Base-by-base conservation (phyloP, 2,113 vertebrate genomes). In the Corythornis madagascariensis region DNA sequence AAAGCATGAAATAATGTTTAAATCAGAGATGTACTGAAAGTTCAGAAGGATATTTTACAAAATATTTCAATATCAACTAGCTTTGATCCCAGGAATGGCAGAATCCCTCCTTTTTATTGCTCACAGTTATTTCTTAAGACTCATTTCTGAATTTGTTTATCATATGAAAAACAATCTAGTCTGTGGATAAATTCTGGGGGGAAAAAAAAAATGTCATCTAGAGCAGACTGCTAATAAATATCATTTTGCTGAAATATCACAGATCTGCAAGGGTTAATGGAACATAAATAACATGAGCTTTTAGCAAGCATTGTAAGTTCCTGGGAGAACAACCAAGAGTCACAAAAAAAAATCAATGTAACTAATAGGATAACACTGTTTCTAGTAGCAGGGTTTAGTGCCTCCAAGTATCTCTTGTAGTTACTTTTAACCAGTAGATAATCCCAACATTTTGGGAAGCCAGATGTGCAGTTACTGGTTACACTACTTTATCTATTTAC, bases 301-400 rank as follows among this genome's bases (percentile, higher is more conserved):
- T 94, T 90, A 92, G 67, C 71, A 85, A 83, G 86, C 38, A 90
- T 53, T 84, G 8, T 59, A 72, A 88, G 17, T 81, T 91, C 63
- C 74, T 83, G 52, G 53, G 86, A 91, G 88, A 81, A 50, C 45
- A 91, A 90, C 35, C 55, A 83, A 80, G 53, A 94, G 60, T 74
- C 47, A 86, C 78, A 83, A 71, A 92, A 92, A 92, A 47, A 93
- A 96, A 96, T 95, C 80, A 73, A 90, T 90, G 84, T 48, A 88
- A 93, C 45, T 83, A 80, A 88, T 94, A 83, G 61, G 57, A 64
- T 60, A 86, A 71, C 22, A 64, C 29, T 55, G 70, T 90, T 88
- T 83, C 84, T 75, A 85, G 69, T 66, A 83, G 80, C 6, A 67
- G 59, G 29, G 65, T 50, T 91, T 79, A 95, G 69, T 47, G 20